Percentiles rank a stretch among this genome's conserved stretches.
Evolutionary conservation across 2,888 invertebrate species (phyloP).

Genomic region (Coleophora flavipennella): DNA sequence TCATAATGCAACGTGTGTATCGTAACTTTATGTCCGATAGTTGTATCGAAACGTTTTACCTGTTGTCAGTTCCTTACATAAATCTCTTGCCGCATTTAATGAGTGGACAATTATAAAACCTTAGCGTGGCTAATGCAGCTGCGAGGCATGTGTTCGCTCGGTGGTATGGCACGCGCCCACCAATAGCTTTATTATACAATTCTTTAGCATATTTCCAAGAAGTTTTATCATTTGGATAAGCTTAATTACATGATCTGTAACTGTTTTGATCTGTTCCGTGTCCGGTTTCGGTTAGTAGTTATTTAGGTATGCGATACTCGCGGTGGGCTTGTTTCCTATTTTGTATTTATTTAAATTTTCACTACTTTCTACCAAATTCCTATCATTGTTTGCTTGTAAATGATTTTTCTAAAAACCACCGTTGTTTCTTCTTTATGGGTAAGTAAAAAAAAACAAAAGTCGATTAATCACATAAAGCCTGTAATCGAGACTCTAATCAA

Average conservation of each 20-base stretch:
- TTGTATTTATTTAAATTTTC: constrained; percentile 29
- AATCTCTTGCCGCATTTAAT: constrained; percentile 49
- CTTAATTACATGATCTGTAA: constrained; percentile 53
- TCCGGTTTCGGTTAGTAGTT: constrained; percentile 35
- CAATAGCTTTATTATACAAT: constrained; percentile 54
- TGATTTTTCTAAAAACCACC: too few species aligned
- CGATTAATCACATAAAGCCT: constrained; percentile 11
- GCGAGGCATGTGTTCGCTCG: constrained; percentile 31
- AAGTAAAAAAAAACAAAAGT: constrained; percentile 9
- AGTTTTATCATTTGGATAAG: constrained; percentile 44
- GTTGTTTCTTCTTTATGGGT: constrained; percentile 3
- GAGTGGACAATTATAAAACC: constrained; percentile 52
- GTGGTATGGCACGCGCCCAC: constrained; percentile 39
- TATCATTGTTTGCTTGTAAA: constrained; percentile 16
- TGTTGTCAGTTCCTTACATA: constrained; percentile 34
- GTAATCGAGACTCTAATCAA: constrained; percentile 33
- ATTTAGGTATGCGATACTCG: constrained; percentile 37
- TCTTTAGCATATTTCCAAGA: constrained; percentile 46
- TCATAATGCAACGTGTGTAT: constrained; percentile 23
- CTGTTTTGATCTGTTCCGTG: constrained; percentile 47
- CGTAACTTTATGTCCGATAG: constrained; percentile 27
- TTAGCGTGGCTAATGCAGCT: constrained; percentile 30
- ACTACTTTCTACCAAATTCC: constrained; percentile 22
- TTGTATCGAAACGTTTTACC: constrained; percentile 38
- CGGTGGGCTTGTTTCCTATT: constrained; percentile 39